Evolutionary conservation across 2,113 vertebrate genomes (phyloP), one percentile per base, ranked within the genome.

Genomic region (Microtus richardsoni): DNA sequence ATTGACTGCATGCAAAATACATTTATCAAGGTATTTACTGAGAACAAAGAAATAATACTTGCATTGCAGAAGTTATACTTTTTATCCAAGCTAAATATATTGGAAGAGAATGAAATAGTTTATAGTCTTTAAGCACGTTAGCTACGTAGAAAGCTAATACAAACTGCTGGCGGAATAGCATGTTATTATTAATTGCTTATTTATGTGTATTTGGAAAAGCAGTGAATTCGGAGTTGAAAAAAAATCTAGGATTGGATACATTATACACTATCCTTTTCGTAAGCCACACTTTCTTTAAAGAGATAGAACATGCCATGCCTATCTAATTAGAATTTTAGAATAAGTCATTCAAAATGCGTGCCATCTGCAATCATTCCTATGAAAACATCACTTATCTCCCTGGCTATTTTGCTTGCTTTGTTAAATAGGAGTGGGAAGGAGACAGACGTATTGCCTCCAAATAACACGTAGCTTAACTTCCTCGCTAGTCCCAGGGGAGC

Each of bases 221-320:
- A 94, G 62, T 95, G 26, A 52, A 85, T 94, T 89, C 87, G 36
- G 70, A 94, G 13, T 89, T 74, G 28, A 70, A 94, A 96, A 94
- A 83, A 83, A 80, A 70, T 58, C 39, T 93, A 70, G 54, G 36
- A 64, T 88, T 94, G 47, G 47, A 44, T 89, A 7, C 85, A 12
- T 19, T 91, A 89, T 71, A 39, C 77, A 28, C 24, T 52, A 2
- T 96, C 88, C 47, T 88, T 94, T 91, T 89, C 44, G 0, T 36
- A 87, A 80, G 73, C 3, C 58, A 73, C n/a, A 75, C 13, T 49
- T 83, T 91, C 13, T 73, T 90, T 90, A 49, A 77, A 44, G 24
- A 93, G 47, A 95, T 2, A 33, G 19, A 54, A 64, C 28, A 88
- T 49, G 22, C 5, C 33, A 44, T 71, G 82, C 87, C n/a, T 79